These are phyloP conservation scores for Lycaena phlaeas DNA, from an alignment of 2,888 invertebrate genomes.

Conservation along the genomic window DNA sequence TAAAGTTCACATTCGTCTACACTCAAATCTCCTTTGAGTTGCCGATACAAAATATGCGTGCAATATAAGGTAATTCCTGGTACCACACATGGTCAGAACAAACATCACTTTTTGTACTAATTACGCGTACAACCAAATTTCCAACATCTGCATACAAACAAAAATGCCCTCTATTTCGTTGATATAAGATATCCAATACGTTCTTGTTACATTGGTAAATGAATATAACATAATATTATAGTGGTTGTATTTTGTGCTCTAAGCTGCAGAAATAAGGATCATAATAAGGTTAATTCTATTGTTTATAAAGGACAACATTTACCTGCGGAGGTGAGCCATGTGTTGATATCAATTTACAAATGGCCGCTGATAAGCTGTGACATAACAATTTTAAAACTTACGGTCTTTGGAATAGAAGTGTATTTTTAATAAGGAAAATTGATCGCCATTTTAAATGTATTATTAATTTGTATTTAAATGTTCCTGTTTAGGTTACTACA, in stretches of 20 bases:
- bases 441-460: too few species aligned
- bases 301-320: constrained; percentile 23
- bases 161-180: constrained; percentile 3
- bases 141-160: not conserved
- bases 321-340: constrained; percentile 34
- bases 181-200: not conserved
- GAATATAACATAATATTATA: not conserved
- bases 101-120: constrained; percentile 33
- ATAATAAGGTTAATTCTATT: not conserved
- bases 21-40: not conserved
- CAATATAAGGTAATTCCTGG: constrained; percentile 33
- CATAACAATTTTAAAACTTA: not conserved
- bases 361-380: constrained; percentile 23
- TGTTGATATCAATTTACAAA: constrained; percentile 31
- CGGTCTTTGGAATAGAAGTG: not conserved
- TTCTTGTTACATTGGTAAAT: not conserved
- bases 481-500: too few species aligned
- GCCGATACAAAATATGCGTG: not conserved
- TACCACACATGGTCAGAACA: constrained; percentile 40
- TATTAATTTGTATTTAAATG: too few species aligned
- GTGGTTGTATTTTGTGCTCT: constrained; percentile 7
- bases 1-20: not conserved
- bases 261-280: not conserved
- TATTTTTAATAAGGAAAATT: too few species aligned
- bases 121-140: constrained; percentile 10